Evolutionary conservation across 92 coral and sea anemone genomes (phyloP).

Genomic region (Isaurus tuberculatus): DNA sequence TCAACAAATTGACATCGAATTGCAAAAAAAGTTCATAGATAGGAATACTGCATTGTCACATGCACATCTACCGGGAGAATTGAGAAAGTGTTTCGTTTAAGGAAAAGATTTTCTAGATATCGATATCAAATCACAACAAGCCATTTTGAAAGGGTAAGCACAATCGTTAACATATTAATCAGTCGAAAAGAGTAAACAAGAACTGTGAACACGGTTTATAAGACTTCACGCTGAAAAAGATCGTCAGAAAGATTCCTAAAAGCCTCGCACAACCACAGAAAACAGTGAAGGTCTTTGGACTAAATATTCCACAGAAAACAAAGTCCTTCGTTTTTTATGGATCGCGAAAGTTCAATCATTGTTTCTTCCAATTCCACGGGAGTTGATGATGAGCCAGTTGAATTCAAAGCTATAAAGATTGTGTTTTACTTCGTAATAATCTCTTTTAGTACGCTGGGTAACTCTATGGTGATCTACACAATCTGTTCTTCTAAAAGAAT

Average conservation of each 20-base stretch:
- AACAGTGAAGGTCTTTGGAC: neutral
- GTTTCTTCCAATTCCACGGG: constrained; percentile 9
- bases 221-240: neutral
- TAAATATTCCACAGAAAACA: neutral
- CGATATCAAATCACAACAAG: neutral
- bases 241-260: neutral
- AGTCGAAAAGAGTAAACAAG: neutral
- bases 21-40: neutral
- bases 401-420: constrained; percentile 65
- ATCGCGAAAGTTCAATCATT: neutral
- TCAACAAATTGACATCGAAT: neutral
- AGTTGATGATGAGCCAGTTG: constrained; percentile 36
- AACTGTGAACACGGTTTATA: neutral
- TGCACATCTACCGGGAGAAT: constrained; percentile 12
- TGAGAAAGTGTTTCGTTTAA: neutral
- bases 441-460: constrained; percentile 84
- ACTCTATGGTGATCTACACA: constrained; percentile 84
- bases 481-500: constrained; percentile 74
- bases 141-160: neutral
- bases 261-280: neutral
- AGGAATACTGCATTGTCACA: neutral
- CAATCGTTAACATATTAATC: constrained; percentile 1
- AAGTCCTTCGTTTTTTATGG: neutral
- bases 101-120: neutral
- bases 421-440: constrained; percentile 74